Conservation (phyloP, 1,140 invertebrate genomes). For the Bathynomus jamesi region DNA sequence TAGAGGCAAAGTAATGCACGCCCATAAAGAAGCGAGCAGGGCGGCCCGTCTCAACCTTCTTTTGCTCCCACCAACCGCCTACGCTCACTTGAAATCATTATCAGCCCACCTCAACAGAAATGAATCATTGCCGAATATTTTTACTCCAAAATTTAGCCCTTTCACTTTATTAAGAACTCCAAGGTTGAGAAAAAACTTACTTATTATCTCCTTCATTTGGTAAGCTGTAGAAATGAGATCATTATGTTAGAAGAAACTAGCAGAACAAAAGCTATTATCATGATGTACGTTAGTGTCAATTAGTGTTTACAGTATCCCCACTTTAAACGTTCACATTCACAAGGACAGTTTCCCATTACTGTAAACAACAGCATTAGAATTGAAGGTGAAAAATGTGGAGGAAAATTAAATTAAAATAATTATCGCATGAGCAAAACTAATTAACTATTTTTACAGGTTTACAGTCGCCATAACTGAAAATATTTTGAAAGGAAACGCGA, state of each 20-base stretch:
- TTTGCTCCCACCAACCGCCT: not conserved
- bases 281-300: too few species aligned
- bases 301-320: too few species aligned
- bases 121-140: not conserved
- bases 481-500: too few species aligned
- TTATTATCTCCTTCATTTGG: not conserved
- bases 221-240: too few species aligned
- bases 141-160: not conserved
- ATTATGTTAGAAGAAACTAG: too few species aligned
- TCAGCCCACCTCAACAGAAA: not conserved
- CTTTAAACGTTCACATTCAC: too few species aligned
- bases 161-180: not conserved
- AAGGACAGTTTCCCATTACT: too few species aligned
- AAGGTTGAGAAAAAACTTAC: not conserved
- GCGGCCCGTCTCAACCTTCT: not conserved
- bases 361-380: too few species aligned
- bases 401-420: too few species aligned
- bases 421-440: too few species aligned
- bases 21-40: not conserved
- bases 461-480: not conserved
- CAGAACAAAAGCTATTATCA: too few species aligned
- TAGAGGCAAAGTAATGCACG: not conserved
- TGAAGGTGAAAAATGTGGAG: too few species aligned
- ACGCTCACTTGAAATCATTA: not conserved
- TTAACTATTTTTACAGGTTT: not conserved